Evolutionary conservation across 2,888 invertebrate genomes (phyloP).

Genomic region (Tipula vernalis): DNA sequence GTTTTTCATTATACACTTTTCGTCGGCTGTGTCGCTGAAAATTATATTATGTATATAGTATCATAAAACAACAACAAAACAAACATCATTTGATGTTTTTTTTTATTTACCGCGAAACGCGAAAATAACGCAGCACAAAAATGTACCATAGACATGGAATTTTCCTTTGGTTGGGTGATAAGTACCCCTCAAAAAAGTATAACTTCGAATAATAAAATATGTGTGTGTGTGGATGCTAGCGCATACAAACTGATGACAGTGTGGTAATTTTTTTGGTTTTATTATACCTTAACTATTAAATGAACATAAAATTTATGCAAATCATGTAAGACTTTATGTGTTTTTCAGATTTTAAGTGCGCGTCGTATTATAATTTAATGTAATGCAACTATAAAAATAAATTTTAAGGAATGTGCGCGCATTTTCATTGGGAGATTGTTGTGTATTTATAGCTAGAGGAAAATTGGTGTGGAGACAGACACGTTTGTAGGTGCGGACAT

Average conservation of each 20-base stretch:
- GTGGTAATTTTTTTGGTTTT: neutral
- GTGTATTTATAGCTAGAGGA: too few species aligned
- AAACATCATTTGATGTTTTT: neutral
- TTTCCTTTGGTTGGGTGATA: neutral
- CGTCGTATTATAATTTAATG: neutral
- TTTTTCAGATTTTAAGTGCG: neutral
- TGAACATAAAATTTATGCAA: neutral
- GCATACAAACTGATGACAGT: neutral
- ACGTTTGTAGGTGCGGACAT: too few species aligned
- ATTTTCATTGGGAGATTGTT: too few species aligned
- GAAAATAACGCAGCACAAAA: neutral
- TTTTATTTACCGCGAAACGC: neutral
- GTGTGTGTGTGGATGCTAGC: neutral
- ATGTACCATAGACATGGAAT: neutral
- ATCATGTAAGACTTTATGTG: neutral
- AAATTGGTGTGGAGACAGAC: too few species aligned
- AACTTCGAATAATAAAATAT: too few species aligned
- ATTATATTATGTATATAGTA: neutral
- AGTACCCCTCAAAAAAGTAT: neutral
- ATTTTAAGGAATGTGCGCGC: too few species aligned
- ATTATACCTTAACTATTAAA: neutral
- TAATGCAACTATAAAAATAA: neutral
- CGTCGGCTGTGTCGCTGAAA: neutral
- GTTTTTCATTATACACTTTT: neutral
- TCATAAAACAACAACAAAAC: neutral